Evolutionary conservation across 2,797 vertebrate genomes (phyloP).

Genomic region (Protosalanx chinensis): DNA sequence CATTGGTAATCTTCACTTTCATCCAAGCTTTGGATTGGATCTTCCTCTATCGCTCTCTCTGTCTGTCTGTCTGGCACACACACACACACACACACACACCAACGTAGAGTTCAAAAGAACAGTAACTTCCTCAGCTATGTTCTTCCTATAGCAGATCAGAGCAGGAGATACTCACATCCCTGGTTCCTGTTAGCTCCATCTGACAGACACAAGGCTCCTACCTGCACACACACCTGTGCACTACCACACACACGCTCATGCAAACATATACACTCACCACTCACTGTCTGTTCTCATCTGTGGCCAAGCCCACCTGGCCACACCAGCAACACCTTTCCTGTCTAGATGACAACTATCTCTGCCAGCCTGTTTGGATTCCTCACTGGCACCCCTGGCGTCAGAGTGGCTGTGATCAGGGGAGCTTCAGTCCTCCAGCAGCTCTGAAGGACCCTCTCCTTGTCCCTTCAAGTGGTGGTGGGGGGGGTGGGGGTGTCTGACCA

Average conservation of each 20-base stretch:
- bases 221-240: neutral
- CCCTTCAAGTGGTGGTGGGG: neutral
- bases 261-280: conserved; percentile 1
- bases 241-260: neutral
- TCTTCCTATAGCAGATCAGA: neutral
- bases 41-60: neutral
- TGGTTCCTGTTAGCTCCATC: neutral
- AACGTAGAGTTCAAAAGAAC: conserved; percentile 1
- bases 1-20: no score
- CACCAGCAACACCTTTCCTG: neutral
- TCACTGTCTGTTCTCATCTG: neutral
- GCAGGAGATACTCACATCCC: conserved; percentile 1
- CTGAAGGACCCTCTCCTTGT: neutral
- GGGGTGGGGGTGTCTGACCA: neutral
- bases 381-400: neutral
- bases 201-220: neutral
- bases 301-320: neutral
- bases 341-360: neutral
- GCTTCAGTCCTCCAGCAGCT: neutral
- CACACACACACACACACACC: conserved; percentile 3
- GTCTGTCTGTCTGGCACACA: neutral
- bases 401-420: neutral
- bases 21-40: no score
- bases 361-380: conserved; percentile 1
- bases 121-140: conserved; percentile 9